Evolutionary conservation across 2,113 vertebrate genomes (phyloP).

Genomic region (Cinclus cinclus): DNA sequence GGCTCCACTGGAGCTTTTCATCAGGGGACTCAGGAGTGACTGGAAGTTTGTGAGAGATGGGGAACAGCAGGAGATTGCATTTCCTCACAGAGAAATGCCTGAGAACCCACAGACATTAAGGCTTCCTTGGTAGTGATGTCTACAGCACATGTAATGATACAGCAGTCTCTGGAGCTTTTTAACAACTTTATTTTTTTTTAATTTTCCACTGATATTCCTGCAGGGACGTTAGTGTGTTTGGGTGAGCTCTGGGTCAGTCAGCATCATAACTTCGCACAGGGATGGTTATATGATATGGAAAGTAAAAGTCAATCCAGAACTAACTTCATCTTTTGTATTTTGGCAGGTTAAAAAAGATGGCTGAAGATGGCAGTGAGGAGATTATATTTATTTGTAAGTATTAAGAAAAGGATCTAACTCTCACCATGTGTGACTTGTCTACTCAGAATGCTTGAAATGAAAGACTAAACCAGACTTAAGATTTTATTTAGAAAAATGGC

Average conservation of each 20-base stretch:
- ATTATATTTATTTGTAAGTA: constrained; percentile 88
- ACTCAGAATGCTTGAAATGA: not conserved
- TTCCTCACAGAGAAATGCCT: not conserved
- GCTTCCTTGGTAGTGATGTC: not conserved
- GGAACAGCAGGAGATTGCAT: not conserved
- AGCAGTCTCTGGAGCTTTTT: not conserved
- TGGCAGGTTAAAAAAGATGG: constrained; percentile 79
- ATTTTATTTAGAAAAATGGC: not conserved
- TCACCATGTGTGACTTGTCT: not conserved
- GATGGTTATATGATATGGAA: not conserved
- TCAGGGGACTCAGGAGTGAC: not conserved
- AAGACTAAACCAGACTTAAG: not conserved
- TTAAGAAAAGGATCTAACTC: not conserved
- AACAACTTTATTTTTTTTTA: not conserved
- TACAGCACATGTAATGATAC: not conserved
- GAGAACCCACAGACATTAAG: not conserved
- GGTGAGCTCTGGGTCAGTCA: not conserved
- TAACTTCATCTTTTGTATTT: constrained; percentile 33
- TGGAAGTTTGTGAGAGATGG: not conserved
- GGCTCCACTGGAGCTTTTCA: not conserved
- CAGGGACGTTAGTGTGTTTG: not conserved
- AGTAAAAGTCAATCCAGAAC: not conserved
- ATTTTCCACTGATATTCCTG: not conserved
- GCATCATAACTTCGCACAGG: not conserved
- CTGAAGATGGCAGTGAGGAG: constrained; percentile 82